Percentiles rank a stretch among this genome's conserved stretches.
Evolutionary conservation across 2,113 vertebrate genomes (phyloP).

Genomic region (Xenopus laevis): DNA sequence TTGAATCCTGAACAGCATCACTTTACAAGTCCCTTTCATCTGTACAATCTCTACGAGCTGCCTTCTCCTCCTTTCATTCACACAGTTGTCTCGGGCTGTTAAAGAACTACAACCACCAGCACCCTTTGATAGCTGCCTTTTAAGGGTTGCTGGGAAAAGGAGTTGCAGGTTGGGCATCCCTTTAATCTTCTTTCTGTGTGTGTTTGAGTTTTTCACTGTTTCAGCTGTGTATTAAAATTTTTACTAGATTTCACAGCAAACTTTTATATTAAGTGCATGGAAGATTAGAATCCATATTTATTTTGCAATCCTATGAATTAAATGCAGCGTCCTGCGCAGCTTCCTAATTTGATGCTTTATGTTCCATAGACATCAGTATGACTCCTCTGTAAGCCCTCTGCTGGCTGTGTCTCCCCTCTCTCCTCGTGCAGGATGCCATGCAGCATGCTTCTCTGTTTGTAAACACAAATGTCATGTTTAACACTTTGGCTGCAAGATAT

Average conservation of each 20-base stretch:
- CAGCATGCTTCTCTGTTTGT: not conserved
- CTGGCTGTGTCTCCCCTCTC: not conserved
- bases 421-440: not conserved
- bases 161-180: not conserved
- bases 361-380: not conserved
- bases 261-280: too few relatives aligned
- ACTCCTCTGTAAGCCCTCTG: not conserved
- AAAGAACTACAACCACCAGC: not conserved
- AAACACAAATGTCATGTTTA: slow-evolving; percentile 10
- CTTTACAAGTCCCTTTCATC: slow-evolving; percentile 9
- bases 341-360: not conserved
- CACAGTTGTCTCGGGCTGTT: too few relatives aligned
- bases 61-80: too few relatives aligned
- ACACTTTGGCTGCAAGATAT: not conserved
- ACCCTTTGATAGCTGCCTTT: not conserved
- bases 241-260: not conserved
- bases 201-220: not conserved
- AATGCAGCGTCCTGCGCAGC: not conserved
- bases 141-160: too few relatives aligned
- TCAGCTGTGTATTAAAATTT: slow-evolving; percentile 5
- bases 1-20: not conserved
- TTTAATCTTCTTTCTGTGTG: slow-evolving; percentile 6
- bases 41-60: too few relatives aligned
- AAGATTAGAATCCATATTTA: not conserved
- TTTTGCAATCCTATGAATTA: not conserved